phyloP scores from a whole-genome alignment of 2,113 vertebrate species.

The Clupea harengus region DNA sequence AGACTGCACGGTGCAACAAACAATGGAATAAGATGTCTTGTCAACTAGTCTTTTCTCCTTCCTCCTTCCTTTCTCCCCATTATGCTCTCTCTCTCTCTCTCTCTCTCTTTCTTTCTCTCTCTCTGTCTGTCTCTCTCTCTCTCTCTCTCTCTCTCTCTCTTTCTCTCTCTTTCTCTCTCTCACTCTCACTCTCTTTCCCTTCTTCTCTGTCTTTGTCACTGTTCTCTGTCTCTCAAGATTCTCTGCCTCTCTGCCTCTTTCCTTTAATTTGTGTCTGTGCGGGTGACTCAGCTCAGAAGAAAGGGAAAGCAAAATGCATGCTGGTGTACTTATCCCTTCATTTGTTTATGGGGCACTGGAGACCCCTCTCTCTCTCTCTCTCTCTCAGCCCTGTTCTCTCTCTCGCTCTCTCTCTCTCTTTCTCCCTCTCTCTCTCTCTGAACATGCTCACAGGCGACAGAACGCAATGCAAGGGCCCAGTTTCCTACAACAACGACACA shows the following conservation, averaged over 20 bases:
- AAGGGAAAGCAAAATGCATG: constrained; percentile 39
- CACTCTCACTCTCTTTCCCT: constrained; percentile 5
- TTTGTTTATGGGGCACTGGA: constrained; percentile 57
- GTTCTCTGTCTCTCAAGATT: not conserved
- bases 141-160: constrained; percentile 13
- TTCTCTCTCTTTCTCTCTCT: too few species aligned
- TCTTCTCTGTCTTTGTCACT: constrained; percentile 23
- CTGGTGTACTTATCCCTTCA: constrained; percentile 39
- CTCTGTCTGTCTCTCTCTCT: constrained; percentile 30
- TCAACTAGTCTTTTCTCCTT: constrained; percentile 40
- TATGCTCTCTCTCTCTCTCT: constrained; percentile 35
- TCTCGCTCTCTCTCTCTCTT: not conserved
- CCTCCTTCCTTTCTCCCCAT: not conserved
- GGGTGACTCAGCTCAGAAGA: constrained; percentile 52
- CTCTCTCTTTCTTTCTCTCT: constrained; percentile 21
- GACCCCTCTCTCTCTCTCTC: constrained; percentile 26
- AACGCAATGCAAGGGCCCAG: too few species aligned
- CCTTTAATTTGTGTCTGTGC: constrained; percentile 51
- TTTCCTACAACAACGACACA: too few species aligned
- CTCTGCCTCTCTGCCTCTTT: constrained; percentile 40
- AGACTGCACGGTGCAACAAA: constrained; percentile 50
- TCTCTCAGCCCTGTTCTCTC: not conserved
- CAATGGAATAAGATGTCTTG: constrained; percentile 55
- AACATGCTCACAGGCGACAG: too few species aligned
- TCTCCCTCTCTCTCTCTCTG: not conserved